Conservation (phyloP, 2,113 vertebrate species). For the Elgaria multicarinata region DNA sequence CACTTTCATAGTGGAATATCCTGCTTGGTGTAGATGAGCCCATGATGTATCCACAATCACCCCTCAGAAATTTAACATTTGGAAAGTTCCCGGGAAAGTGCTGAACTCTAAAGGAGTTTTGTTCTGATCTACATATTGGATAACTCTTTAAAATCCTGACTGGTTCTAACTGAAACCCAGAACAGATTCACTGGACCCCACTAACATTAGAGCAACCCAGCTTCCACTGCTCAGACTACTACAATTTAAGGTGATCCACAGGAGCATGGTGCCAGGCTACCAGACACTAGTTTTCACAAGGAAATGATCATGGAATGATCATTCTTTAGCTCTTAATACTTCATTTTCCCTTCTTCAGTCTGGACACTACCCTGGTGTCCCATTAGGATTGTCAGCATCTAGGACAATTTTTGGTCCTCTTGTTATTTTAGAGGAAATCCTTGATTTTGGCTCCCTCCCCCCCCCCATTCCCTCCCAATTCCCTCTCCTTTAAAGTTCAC, state of each 20-base stretch:
- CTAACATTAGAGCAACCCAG: no score
- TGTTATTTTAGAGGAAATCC: slow-evolving; percentile 25
- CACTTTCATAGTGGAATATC: no score
- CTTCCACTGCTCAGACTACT: background rate
- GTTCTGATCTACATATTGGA: no score
- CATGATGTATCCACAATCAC: no score
- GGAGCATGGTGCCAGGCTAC: background rate
- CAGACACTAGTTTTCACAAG: background rate
- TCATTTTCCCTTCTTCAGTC: background rate
- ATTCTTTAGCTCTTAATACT: background rate
- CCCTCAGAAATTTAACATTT: no score
- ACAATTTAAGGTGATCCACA: background rate
- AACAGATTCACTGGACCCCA: no score
- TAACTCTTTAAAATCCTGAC: no score
- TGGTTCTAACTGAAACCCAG: no score
- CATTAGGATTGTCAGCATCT: background rate
- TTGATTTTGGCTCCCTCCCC: background rate
- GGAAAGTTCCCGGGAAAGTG: no score
- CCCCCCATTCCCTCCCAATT: no score
- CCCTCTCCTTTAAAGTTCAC: slow-evolving; percentile 36
- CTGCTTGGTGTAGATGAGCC: no score
- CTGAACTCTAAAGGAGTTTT: no score
- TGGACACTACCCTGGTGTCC: background rate
- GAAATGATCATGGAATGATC: accelerated
- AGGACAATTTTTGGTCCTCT: slow-evolving; percentile 2